Base-by-base conservation (phyloP, 1,140 invertebrate genomes). In the Daktulosphaira vitifoliae region DNA sequence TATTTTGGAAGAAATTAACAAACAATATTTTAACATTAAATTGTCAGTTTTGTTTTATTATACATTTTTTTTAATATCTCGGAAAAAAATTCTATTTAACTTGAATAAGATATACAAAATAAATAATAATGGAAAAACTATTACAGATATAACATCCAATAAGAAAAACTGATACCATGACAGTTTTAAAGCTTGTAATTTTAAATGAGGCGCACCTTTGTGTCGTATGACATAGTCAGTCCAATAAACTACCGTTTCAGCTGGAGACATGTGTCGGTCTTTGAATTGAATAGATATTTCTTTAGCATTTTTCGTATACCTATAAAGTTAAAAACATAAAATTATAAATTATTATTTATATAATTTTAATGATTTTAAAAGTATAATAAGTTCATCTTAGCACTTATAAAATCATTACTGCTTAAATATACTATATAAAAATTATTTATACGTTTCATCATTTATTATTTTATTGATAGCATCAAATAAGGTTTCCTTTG, bases 171-270 rank as follows among this genome's bases (percentile, higher is more conserved):
- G n/a, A n/a, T n/a, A n/a, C n/a, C n/a, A 66, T 4, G 56, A 4
- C 2, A 70, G 33, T 7, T 68, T 22, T 8, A 49, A 15, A 16
- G 67, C 56, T 1, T 51, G 25, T 9, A 65, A 44, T 20, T 62
- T 56, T 22, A 70, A 33, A 20, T 70, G 67, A 20, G 20, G 20
- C n/a, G 70, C 71, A 39, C 76, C 76, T 39, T 75, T 73, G 67
- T 78, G 73, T 38, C 77, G 71, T 9, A 78, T 54, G 7, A 70
- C 68, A 66, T 83, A 82, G 68, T 83, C 81, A 0, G 79, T 76
- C 81, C 81, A 83, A 73, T 78, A 82, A 22, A 81, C 70, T 0
- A 81, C 78, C 0, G 74, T 78, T 3, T 81, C 77, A 42, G 80
- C 67, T 0, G 80, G 75, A 9, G 73, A 71, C 67, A 82, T 69